Evolutionary conservation across 2,888 invertebrate genomes (phyloP), one percentile per base, ranked within the genome.

Genomic region (Lepidocyrtoides sp.): DNA sequence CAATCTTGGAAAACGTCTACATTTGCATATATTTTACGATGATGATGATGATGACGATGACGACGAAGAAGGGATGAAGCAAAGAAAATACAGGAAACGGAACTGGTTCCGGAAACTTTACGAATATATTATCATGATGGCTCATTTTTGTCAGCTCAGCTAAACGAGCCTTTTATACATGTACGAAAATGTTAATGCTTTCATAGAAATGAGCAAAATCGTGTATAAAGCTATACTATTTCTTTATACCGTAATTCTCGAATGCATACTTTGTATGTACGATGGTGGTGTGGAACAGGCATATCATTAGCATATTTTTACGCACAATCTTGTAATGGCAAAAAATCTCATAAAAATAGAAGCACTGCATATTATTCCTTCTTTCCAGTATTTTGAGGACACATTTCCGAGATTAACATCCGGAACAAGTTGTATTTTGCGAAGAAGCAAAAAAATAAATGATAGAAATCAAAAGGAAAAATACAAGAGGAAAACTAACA

Each of bases 61-160:
- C n/a, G n/a, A 14, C 2, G 20, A 17, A 20, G 57, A 51, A n/a
- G n/a, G 14, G 14, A 12, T 10, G 14, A 51, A 51, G 14, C 8
- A 20, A 20, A 20, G 57, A 20, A 36, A 5, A 36, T 5, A 10
- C 2, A 57, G 57, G 23, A 57, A 57, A 57, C 57, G 57, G 57
- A 57, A 57, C 57, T 60, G 12, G 60, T 26, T 26, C 60, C 60
- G 60, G 60, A 26, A 60, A 60, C 60, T 60, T 60, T 23, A 60
- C 60, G 60, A 23, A 60, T 60, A 60, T 23, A 57, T 57, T 57
- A 57, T 20, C 57, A 14, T 57, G 60, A 26, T 26, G 2, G 26
- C 26, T 23, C 26, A 60, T 23, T 60, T 60, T 60, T 60, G 26
- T 60, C 60, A 8, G 26, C 60, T 12, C 2, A 60, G 60, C 60